Conservation (phyloP, 53 echinoderm and acorn worm species). For the Arbacia lixula region DNA sequence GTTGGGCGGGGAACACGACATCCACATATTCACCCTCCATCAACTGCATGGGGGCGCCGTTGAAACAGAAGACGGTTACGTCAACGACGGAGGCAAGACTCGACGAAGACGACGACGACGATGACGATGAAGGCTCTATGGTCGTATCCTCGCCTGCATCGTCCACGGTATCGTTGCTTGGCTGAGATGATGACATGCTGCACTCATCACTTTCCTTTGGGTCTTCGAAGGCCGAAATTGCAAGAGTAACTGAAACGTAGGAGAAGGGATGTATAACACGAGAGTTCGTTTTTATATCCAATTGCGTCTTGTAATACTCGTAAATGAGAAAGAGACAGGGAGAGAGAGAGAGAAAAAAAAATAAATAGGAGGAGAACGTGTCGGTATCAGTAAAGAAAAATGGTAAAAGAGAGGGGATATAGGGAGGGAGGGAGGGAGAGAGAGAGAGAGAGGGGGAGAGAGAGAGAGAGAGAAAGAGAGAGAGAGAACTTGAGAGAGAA, state of each 20-base stretch:
- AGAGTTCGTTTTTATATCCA: no score
- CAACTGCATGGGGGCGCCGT: background rate
- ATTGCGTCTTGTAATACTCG: no score
- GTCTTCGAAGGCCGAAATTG: background rate
- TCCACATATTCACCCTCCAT: slow-evolving; percentile 1
- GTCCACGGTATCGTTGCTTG: background rate
- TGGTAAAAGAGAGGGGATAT: no score
- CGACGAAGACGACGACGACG: background rate
- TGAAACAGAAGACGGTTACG: slow-evolving; percentile 1
- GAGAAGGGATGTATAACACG: no score
- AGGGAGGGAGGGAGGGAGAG: no score
- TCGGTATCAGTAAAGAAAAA: no score
- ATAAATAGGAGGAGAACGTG: no score
- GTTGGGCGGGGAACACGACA: slow-evolving; percentile 2
- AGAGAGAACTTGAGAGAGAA: background rate
- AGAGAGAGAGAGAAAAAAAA: no score
- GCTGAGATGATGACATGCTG: background rate
- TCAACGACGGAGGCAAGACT: background rate
- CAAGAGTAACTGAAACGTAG: slow-evolving; percentile 7
- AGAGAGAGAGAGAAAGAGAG: no score
- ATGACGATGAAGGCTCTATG: no score
- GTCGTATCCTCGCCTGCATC: background rate
- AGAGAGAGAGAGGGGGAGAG: no score
- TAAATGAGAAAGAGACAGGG: no score
- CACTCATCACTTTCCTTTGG: background rate